Evolutionary conservation across 2,797 vertebrate genomes (phyloP), one percentile per base, ranked within the genome.

Genomic region (Microctenopoma steveboyesi): DNA sequence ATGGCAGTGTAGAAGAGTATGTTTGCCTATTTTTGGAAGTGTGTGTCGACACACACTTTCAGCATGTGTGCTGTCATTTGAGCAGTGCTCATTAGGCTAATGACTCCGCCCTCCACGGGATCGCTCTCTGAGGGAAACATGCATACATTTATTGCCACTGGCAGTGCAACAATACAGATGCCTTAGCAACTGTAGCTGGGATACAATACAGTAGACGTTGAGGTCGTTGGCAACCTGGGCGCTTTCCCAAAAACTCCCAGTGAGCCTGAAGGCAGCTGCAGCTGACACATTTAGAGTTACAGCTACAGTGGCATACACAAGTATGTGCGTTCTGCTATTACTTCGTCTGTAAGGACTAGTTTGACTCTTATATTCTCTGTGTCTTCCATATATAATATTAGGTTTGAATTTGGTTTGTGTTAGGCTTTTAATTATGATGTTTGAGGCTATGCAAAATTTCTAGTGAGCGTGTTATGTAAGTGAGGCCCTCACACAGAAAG

Each of bases 171-270:
- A 74, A 61, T 83, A 55, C 82, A 69, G 86, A 82, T 75, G 75
- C 86, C 81, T 75, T 83, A 73, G 82, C 84, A 86, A 84, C 86
- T 51, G 85, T 76, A 84, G 58, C 78, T 2, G 59, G 63, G 78
- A 85, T 77, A 82, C 69, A 70, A 56, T 76, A 83, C 76, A 72
- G 81, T 66, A 49, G 49, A 66, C 45, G 8, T 59, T 1, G 45
- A 62, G 75, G 67, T 76, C 78, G 77, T 73, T 81, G 76, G 79
- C 62, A 80, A 82, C 73, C 54, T 14, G 16, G 30, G 63, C 64
- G 1, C 69, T 71, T 55, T 30, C 66, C 69, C 76, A 66, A 82
- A 83, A 82, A 61, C 55, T 76, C 76, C 63, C 55, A 33, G 59
- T 3, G 67, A 82, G 72, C 62, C 72, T 70, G 55, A 55, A 79